Base-by-base conservation (phyloP, 2,113 vertebrate species). In the Sprattus sprattus region DNA sequence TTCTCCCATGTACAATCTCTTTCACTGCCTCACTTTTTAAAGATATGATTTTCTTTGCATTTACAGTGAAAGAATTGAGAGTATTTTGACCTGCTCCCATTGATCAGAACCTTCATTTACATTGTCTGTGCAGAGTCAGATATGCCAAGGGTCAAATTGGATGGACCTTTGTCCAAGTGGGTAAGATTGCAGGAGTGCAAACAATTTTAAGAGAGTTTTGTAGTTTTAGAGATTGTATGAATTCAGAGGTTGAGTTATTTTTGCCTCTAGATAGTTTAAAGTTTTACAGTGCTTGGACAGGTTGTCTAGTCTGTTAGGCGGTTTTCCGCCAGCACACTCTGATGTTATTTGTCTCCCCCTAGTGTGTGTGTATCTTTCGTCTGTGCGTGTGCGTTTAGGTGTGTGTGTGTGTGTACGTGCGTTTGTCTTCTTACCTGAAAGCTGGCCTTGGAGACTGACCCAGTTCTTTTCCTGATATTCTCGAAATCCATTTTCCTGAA, bases 301-400 rank as follows among this genome's bases (percentile, higher is more conserved):
- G 71, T 67, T 67, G 64, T 28, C 10, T 28, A 2, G n/a, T 67
- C 64, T 67, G 64, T 67, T 67, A 28, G 11, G 64, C 6, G 8
- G 6, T 11, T 25, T 28, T 10, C 25, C 18, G 32, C 71, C 28
- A 15, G 1, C 9, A 20, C 16, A 25, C 57, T 84, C 25, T 8
- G 50, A 45, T 4, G 78, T 84, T 39, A 2, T 81, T 28, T 89
- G 89, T 88, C 88, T 88, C 87, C 90, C 88, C 87, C 90, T 88
- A 86, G 85, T 81, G 90, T 50, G 50, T 15, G 50, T 15, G 10
- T 78, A 2, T 13, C 32, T 67, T 28, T 7, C 13, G 2, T 39
- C 1, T 16, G n/a, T 10, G 5, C 16, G 1, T 39, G 39, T 39
- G 39, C 39, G 39, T 39, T 39, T 39, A 39, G 32, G 25, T 78